phyloP scores from a whole-genome alignment of 2,113 vertebrate genomes.

The Heterocephalus glaber region DNA sequence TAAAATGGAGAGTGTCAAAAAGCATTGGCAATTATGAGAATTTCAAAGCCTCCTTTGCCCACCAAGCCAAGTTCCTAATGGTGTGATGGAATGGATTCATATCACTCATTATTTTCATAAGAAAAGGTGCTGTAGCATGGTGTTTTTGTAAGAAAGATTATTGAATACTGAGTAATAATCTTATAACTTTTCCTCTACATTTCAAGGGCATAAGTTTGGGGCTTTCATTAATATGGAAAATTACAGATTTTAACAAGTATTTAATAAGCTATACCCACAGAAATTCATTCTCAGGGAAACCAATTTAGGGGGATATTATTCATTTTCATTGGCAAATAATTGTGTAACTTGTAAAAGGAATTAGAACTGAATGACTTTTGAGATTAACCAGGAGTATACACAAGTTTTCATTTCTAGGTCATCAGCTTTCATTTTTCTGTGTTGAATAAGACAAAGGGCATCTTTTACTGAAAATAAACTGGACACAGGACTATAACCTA shows the following conservation, averaged over 20 bases:
- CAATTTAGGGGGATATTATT: slow-evolving; percentile 59
- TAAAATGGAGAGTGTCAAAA: slow-evolving; percentile 48
- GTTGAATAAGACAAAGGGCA: not conserved
- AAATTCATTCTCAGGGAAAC: slow-evolving; percentile 59
- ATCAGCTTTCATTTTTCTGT: slow-evolving; percentile 54
- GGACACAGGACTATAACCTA: not conserved
- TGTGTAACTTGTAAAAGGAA: slow-evolving; percentile 57
- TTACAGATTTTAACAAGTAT: slow-evolving; percentile 71
- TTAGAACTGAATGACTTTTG: slow-evolving; percentile 62
- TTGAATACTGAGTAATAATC: slow-evolving; percentile 55
- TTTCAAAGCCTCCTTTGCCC: slow-evolving; percentile 55
- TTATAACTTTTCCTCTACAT: slow-evolving; percentile 3
- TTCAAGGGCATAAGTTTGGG: slow-evolving; percentile 53
- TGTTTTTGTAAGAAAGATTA: slow-evolving; percentile 48
- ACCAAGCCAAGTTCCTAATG: slow-evolving; percentile 30
- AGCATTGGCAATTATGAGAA: not conserved
- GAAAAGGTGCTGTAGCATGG: not conserved
- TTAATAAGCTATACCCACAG: slow-evolving; percentile 54
- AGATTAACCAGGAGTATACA: slow-evolving; percentile 4
- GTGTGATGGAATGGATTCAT: not conserved
- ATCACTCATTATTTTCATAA: not conserved
- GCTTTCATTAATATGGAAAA: slow-evolving; percentile 69
- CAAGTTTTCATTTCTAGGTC: slow-evolving; percentile 31
- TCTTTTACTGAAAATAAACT: slow-evolving; percentile 36
- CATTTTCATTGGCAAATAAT: slow-evolving; percentile 64